Evolutionary conservation across 1,140 invertebrate genomes (phyloP).

Genomic region (Antheraea mylitta): DNA sequence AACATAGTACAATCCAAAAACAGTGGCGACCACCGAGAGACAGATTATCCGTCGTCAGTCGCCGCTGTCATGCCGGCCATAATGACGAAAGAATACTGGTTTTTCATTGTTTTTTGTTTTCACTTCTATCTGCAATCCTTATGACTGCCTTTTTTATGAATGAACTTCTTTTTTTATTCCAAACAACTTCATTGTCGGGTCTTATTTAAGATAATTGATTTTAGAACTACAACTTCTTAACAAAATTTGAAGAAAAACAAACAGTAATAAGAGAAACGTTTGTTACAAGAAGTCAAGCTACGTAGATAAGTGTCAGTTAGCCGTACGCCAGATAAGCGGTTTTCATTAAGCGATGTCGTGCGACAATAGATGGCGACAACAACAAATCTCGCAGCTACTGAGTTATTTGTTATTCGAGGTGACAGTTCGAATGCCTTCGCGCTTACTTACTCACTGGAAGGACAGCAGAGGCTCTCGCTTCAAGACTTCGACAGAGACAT

Average conservation of each 20-base stretch:
- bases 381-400: constrained; percentile 18
- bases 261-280: neutral
- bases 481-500: neutral
- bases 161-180: too few species aligned
- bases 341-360: constrained; percentile 25
- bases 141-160: too few species aligned
- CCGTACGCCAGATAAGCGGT: constrained; percentile 19
- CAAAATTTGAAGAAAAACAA: neutral
- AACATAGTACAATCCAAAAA: too few species aligned
- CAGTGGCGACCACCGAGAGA: too few species aligned
- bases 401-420: constrained; percentile 22
- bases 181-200: too few species aligned
- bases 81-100: too few species aligned
- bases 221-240: too few species aligned
- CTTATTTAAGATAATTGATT: too few species aligned
- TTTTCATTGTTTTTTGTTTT: too few species aligned
- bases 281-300: neutral
- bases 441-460: neutral
- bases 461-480: neutral
- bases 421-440: neutral
- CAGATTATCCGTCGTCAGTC: too few species aligned
- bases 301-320: constrained; percentile 18
- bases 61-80: too few species aligned
- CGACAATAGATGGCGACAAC: constrained; percentile 24
- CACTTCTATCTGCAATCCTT: too few species aligned